Evolutionary conservation across 2,797 vertebrate genomes (phyloP), one percentile per base, ranked within the genome.

Genomic region (Enteromius treurensis): DNA sequence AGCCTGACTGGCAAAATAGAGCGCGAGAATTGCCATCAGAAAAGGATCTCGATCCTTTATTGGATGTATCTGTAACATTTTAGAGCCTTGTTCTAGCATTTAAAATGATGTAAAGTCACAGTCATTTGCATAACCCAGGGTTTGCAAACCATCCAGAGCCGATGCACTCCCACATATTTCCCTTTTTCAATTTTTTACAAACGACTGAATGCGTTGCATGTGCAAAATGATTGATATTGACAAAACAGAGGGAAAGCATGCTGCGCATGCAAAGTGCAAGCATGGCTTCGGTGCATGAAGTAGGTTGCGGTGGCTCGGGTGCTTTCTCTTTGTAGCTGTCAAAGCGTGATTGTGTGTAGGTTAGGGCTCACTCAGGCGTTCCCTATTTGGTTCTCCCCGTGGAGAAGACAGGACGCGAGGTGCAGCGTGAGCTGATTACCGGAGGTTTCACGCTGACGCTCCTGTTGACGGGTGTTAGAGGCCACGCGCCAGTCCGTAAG

Each of bases 1-100:
- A 91, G 93, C 92, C 90, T 60, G 58, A 86, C 88, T 92, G 92
- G 81, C 17, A 91, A 89, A 92, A 92, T 88, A 91, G 91, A 86
- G 74, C 34, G 81, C 15, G 40, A 70, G 82, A 83, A 51, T 83
- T 78, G 53, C 45, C 75, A 83, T 83, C 40, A 78, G 40, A 70
- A 78, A 77, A 83, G 65, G 32, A 76, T 64, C 26, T 62, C 17
- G 21, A 47, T 64, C 58, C 81, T 75, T 45, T 34, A 42, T 51
- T 62, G 40, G 19, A 34, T 62, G 40, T 21, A 51, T 67, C 29
- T 68, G 64, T 34, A 42, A 42, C 37, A 64, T 23, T 81, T 60
- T 45, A 37, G 47, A 68, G 60, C 42, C 60, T 32, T 51, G 14
- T 4, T 34, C 34, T 21, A 68, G 34, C 17, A 19, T 65, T 62